Evolutionary conservation across 2,888 invertebrate species (phyloP), one percentile per base, ranked within the genome.

Genomic region (Rhagium mordax): DNA sequence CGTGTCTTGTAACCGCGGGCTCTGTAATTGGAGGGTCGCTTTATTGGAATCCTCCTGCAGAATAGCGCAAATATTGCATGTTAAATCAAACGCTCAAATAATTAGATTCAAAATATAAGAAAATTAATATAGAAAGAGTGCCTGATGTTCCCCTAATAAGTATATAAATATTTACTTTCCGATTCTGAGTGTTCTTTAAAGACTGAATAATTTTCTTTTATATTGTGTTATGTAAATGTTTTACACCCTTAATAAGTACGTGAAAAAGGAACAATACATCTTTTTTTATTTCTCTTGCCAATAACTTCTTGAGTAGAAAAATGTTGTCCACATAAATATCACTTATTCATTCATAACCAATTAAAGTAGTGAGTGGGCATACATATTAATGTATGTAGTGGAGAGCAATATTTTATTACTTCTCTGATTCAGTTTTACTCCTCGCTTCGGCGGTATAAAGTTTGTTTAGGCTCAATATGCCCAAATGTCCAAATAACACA

Each of bases 1-100:
- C 79, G 81, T 82, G 81, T 81, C 82, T 80, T 76, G 76, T 79
- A 81, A 79, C 82, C 81, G 73, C 68, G 75, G 79, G 80, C 81
- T 76, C 66, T 57, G 73, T 76, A 78, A 78, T 78, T 78, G 76
- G 75, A 64, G 68, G 67, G 72, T 66, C 73, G 74, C 72, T 71
- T 76, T 72, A 78, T 76, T 78, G 73, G 67, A 75, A 70, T 74
- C 74, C 27, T 59, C 33, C 70, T 69, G 21, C 48, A 21, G 53
- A 62, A 29, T 55, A 67, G 62, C 65, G 61, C 21, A 20, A 62
- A 62, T 68, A 61, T 64, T 59, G 53, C 49, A 61, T 47, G 62
- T 13, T 53, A 64, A 68, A 68, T 72, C 72, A 72, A 72, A 72
- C 55, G 62, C 48, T 27, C 53, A 64, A 71, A 66, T 71, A 62